Evolutionary conservation across 2,113 vertebrate genomes (phyloP).

Genomic region (Spizaetus ornatus): DNA sequence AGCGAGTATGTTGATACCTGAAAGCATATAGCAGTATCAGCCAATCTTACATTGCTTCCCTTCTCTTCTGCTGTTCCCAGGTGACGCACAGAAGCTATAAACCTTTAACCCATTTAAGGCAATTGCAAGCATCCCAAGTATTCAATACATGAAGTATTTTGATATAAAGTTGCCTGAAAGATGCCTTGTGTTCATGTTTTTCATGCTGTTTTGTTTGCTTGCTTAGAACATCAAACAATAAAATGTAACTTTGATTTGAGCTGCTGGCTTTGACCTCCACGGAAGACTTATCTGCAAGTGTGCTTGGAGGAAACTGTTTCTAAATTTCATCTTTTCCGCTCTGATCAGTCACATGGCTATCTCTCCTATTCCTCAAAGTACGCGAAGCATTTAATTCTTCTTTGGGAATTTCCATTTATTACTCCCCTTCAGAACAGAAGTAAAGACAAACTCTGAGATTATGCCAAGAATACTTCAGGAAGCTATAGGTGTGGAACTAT

Average conservation of each 20-base stretch:
- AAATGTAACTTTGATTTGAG: neutral
- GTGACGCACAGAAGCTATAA: neutral
- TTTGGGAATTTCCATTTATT: neutral
- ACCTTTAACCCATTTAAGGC: neutral
- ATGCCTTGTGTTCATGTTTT: neutral
- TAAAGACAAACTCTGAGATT: neutral
- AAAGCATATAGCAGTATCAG: neutral
- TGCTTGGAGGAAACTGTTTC: neutral
- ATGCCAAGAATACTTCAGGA: neutral
- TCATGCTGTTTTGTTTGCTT: neutral
- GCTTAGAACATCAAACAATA: neutral
- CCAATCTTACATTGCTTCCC: neutral
- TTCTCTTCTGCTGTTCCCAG: neutral
- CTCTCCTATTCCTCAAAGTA: neutral
- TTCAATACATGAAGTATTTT: neutral
- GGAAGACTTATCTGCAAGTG: neutral
- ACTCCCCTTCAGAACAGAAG: neutral
- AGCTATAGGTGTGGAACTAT: neutral
- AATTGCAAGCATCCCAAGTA: neutral
- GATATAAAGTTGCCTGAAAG: neutral
- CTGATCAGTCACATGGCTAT: neutral
- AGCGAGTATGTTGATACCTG: neutral
- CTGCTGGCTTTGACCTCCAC: neutral
- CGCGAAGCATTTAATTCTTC: neutral
- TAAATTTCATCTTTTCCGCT: neutral